A percentile compares a stretch with the other conserved stretches of the same genome.
These are phyloP conservation scores for Zeugodacus cucurbitae DNA, from an alignment of 1,140 invertebrate species.

Conservation along the genomic window DNA sequence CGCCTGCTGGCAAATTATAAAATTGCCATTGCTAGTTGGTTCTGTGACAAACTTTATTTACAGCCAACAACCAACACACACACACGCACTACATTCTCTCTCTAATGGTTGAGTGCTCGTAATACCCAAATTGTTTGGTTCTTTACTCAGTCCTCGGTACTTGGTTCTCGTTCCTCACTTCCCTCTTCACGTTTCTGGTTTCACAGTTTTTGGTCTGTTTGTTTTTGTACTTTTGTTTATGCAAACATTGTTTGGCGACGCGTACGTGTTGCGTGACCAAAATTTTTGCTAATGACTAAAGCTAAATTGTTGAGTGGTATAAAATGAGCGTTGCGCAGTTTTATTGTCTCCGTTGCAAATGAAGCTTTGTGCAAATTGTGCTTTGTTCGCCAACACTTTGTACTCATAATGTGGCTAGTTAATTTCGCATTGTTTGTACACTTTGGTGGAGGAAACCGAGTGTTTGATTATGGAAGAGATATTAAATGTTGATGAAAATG, in stretches of 20 bases:
- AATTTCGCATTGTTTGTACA: not conserved
- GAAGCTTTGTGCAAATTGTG: not conserved
- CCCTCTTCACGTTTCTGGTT: not conserved
- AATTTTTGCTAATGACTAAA: slow-evolving; percentile 3
- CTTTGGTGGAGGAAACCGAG: not conserved
- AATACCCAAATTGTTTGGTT: not conserved
- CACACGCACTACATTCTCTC: too few relatives aligned
- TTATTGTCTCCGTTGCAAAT: not conserved
- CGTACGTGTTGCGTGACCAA: slow-evolving; percentile 27
- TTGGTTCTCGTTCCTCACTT: too few relatives aligned
- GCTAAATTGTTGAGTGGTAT: not conserved
- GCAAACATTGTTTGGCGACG: not conserved
- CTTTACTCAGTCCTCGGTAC: not conserved
- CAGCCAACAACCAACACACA: not conserved
- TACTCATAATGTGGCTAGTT: not conserved
- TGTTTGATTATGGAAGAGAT: not conserved
- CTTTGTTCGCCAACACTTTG: not conserved
- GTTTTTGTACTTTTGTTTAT: not conserved
- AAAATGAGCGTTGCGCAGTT: not conserved
- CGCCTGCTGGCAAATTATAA: not conserved
- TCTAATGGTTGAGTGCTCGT: not conserved
- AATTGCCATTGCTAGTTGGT: not conserved
- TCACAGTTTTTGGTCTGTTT: not conserved
- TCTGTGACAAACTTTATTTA: slow-evolving; percentile 14
- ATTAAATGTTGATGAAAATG: too few relatives aligned